Conservation (phyloP, 2,888 invertebrate species). For the Amblyjoppa fuscipennis region DNA sequence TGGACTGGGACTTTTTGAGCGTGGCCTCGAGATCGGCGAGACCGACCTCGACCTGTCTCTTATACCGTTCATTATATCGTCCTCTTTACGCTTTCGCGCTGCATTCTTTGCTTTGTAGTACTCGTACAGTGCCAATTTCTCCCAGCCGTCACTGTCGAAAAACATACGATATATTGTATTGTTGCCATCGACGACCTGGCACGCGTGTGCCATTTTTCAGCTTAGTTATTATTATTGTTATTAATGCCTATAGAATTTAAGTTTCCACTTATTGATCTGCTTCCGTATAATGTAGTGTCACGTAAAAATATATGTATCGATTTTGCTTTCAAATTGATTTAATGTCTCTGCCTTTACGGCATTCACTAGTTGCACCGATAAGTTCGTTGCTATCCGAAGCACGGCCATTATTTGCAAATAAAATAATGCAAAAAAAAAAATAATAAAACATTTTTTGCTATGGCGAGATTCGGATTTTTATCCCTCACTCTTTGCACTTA, state of each 20-base stretch:
- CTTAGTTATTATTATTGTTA: too few relatives aligned
- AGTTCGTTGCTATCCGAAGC: too few relatives aligned
- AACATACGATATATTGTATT: constrained; percentile 27
- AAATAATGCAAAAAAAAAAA: neutral
- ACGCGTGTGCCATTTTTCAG: too few relatives aligned
- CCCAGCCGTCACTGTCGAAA: constrained; percentile 96
- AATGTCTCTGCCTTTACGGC: too few relatives aligned
- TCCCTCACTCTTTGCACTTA: constrained; percentile 80
- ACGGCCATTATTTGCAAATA: neutral
- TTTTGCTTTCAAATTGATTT: too few relatives aligned
- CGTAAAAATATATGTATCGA: too few relatives aligned
- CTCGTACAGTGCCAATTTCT: constrained; percentile 98
- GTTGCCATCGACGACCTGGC: neutral
- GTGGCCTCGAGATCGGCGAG: constrained; percentile 91
- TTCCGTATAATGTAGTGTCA: too few relatives aligned
- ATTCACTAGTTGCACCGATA: too few relatives aligned
- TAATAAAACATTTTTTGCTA: too few relatives aligned
- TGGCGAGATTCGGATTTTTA: neutral
- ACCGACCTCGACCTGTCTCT: constrained; percentile 92
- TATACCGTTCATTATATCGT: constrained; percentile 91
- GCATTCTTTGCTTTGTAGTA: constrained; percentile 98
- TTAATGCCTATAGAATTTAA: too few relatives aligned
- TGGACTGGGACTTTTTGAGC: constrained; percentile 90
- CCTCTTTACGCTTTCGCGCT: constrained; percentile 95
- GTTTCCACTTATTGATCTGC: too few relatives aligned